phyloP scores from a whole-genome alignment of 1,140 invertebrate species.

The Heterodera carotae region DNA sequence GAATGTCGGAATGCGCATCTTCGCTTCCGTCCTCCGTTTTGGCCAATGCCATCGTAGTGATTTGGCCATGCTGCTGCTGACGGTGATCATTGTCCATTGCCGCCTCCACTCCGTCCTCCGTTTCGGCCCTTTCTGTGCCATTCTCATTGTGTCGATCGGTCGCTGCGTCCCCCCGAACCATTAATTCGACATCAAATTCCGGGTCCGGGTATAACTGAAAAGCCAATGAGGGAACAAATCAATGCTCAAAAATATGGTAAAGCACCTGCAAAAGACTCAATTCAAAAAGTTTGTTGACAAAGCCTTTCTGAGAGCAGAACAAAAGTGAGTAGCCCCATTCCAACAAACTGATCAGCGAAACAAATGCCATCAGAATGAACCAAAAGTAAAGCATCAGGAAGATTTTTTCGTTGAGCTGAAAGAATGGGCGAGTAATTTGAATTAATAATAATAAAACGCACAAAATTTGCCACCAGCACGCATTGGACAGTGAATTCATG shows the following conservation, averaged over 20 bases:
- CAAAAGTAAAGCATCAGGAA: slow-evolving; percentile 27
- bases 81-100: too few species aligned
- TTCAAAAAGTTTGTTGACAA: slow-evolving; percentile 5
- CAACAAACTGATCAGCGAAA: slow-evolving; percentile 8
- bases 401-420: slow-evolving; percentile 32
- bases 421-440: not conserved
- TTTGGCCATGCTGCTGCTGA: not conserved
- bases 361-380: slow-evolving; percentile 12
- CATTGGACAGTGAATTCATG: slow-evolving; percentile 26
- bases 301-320: slow-evolving; percentile 5
- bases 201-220: not conserved
- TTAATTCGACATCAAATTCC: not conserved
- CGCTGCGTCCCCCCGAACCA: too few species aligned
- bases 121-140: not conserved
- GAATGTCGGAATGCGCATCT: not conserved
- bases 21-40: not conserved
- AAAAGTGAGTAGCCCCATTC: slow-evolving; percentile 16
- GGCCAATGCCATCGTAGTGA: not conserved
- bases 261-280: not conserved
- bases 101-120: not conserved
- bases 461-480: slow-evolving; percentile 27
- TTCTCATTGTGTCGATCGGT: not conserved
- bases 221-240: not conserved
- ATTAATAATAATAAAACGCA: slow-evolving; percentile 2
- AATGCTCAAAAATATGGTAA: not conserved